Evolutionary conservation across 2,113 vertebrate genomes (phyloP).

Genomic region (Gymnorhina tibicen): DNA sequence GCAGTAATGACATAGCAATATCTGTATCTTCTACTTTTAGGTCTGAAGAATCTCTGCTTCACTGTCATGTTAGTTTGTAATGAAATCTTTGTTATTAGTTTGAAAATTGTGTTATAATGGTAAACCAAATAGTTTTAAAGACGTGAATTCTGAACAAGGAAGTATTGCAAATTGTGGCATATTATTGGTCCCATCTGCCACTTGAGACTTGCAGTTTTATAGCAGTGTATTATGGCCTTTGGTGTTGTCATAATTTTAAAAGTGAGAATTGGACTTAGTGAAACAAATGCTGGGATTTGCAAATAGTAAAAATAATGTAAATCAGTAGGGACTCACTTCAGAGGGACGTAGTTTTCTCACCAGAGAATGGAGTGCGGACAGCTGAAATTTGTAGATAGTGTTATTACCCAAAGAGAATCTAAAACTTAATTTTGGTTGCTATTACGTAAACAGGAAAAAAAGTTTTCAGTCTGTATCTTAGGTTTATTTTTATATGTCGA

Average conservation of each 20-base stretch:
- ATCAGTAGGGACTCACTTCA: background rate
- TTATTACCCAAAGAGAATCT: background rate
- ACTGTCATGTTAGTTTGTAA: background rate
- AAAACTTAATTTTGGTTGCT: background rate
- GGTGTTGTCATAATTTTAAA: background rate
- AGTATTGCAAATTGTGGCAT: background rate
- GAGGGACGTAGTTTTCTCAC: background rate
- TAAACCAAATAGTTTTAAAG: background rate
- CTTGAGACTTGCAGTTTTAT: background rate
- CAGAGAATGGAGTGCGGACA: background rate
- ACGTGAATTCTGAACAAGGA: background rate
- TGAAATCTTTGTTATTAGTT: background rate
- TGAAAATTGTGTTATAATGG: background rate
- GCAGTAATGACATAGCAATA: background rate
- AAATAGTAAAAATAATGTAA: background rate
- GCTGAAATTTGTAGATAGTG: background rate
- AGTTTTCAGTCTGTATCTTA: background rate
- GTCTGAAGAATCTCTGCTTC: background rate
- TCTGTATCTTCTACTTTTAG: background rate
- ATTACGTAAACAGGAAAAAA: background rate
- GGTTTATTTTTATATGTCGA: constrained; percentile 37
- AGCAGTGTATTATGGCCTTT: background rate
- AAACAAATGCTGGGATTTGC: background rate
- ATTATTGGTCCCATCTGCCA: background rate
- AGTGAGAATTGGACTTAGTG: background rate